Percentiles rank a stretch among this genome's conserved stretches.
phyloP scores from a whole-genome alignment of 2,888 invertebrate genomes.

The Xestia rhomboidea region DNA sequence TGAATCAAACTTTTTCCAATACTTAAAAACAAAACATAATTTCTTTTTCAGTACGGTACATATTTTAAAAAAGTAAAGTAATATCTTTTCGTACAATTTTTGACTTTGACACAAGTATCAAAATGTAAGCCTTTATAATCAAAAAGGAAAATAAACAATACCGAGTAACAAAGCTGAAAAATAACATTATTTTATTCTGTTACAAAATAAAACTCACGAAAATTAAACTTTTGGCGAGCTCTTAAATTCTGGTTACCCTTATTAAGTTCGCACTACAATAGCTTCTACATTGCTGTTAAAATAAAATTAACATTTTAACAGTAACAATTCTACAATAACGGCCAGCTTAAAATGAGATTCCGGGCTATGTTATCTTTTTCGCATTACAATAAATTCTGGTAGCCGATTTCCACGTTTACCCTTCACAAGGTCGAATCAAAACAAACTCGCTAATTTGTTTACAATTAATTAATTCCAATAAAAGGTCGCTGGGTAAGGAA shows the following conservation, averaged over 20 bases:
- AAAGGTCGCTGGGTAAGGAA: constrained; percentile 62
- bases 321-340: constrained; percentile 32
- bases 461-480: constrained; percentile 77
- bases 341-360: constrained; percentile 60
- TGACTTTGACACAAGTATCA: not conserved
- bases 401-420: constrained; percentile 48
- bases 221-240: constrained; percentile 16
- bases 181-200: not conserved
- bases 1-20: not conserved
- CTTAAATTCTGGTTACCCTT: constrained; percentile 17
- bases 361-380: constrained; percentile 64
- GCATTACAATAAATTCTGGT: constrained; percentile 62
- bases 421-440: constrained; percentile 64
- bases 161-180: not conserved
- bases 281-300: constrained; percentile 17
- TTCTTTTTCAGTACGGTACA: not conserved
- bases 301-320: constrained; percentile 41
- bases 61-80: too few relatives aligned
- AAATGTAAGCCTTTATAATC: not conserved
- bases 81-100: not conserved
- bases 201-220: constrained; percentile 24
- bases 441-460: constrained; percentile 75
- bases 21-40: not conserved
- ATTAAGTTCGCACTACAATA: constrained; percentile 23
- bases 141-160: not conserved